Evolutionary conservation across 2,888 invertebrate genomes (phyloP), one percentile per base, ranked within the genome.

Genomic region (Molorchus minor): DNA sequence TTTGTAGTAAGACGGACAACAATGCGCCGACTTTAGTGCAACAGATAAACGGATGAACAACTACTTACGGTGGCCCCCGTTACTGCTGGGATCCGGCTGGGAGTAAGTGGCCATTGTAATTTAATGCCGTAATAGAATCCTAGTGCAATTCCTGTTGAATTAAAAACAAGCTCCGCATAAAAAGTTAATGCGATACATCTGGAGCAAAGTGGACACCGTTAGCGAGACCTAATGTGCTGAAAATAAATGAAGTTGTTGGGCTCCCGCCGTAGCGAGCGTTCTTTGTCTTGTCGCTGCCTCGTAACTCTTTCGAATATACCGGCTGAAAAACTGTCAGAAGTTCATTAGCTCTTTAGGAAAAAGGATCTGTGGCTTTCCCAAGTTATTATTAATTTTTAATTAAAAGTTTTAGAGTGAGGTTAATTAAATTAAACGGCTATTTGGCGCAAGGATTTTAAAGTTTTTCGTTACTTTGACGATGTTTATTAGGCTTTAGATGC

Each of bases 201-300:
- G 63, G 63, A 66, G 58, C 59, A 65, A 70, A 71, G 69, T 69
- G 69, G 68, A 70, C 70, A 67, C 64, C 59, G 60, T 67, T 68
- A 67, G 56, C 54, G 47, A 56, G 58, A 65, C 57, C 64, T 66
- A 66, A 69, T 64, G 65, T 62, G 19, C 59, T 56, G 54, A 60
- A 61, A 66, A 65, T 61, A 61, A 67, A 67, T 69, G 67, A 61
- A 65, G 62, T 61, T 59, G 63, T 58, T 60, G 47, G 65, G 46
- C 61, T 33, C 33, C 41, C 53, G 62, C 56, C 58, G 60, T 64
- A 36, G 45, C 56, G 47, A 57, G 54, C 29, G 29, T 35, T 49
- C 62, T 60, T 61, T 62, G 61, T 65, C 62, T 61, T 56, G 54
- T 54, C 56, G 20, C 40, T 15, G 17, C 49, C 60, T 58, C 55